phyloP scores from a whole-genome alignment of 2,888 invertebrate species.

The Phengaris arion region DNA sequence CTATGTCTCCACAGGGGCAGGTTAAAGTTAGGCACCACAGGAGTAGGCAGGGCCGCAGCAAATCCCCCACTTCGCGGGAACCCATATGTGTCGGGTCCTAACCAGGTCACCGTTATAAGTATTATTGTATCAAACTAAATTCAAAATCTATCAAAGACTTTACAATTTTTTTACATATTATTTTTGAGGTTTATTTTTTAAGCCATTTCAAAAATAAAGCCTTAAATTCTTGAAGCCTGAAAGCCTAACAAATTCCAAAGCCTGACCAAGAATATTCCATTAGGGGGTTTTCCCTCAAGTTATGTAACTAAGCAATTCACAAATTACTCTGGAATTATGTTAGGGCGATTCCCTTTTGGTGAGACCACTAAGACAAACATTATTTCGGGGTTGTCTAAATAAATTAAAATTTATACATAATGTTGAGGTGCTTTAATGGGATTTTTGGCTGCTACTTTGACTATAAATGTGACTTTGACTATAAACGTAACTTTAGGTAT shows the following conservation, averaged over 20 bases:
- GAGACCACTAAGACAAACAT: slow-evolving; percentile 9
- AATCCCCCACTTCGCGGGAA: too few relatives aligned
- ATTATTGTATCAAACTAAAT: too few relatives aligned
- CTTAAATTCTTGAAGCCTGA: neutral
- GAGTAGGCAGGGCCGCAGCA: too few relatives aligned
- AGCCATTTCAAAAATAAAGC: neutral
- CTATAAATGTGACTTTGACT: neutral
- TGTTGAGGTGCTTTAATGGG: neutral
- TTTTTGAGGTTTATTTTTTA: neutral
- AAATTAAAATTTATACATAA: slow-evolving; percentile 12
- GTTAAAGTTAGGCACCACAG: too few relatives aligned
- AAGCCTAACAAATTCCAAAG: slow-evolving; percentile 2
- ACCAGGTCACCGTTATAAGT: too few relatives aligned
- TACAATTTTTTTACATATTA: too few relatives aligned
- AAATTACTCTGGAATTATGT: neutral
- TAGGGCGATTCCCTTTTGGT: neutral
- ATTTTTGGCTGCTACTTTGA: slow-evolving; percentile 3
- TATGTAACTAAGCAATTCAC: slow-evolving; percentile 16
- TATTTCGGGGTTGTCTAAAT: slow-evolving; percentile 14
- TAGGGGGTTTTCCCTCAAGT: slow-evolving; percentile 2
- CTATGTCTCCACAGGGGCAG: too few relatives aligned
- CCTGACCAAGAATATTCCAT: slow-evolving; percentile 8
- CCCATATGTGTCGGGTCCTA: too few relatives aligned
- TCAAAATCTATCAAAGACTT: neutral
- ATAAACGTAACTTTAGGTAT: neutral